Percentiles rank a stretch among this genome's conserved stretches.
Evolutionary conservation across 1,140 invertebrate species (phyloP).

Genomic region (Heterodera schachtii): DNA sequence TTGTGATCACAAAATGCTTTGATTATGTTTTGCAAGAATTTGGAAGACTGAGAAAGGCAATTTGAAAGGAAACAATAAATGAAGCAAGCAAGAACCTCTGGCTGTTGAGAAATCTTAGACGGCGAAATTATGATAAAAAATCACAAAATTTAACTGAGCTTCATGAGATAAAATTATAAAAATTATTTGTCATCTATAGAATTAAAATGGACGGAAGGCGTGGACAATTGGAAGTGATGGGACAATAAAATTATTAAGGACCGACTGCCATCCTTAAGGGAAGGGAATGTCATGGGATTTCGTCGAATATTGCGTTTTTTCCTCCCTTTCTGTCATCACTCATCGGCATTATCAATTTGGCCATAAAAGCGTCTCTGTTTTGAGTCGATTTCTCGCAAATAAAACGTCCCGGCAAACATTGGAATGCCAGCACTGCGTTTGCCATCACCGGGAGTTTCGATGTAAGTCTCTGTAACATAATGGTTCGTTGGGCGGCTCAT

Average conservation of each 20-base stretch:
- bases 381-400: slow-evolving; percentile 46
- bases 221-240: too few relatives aligned
- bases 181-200: neutral
- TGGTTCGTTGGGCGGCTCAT: too few relatives aligned
- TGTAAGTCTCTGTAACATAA: slow-evolving; percentile 7
- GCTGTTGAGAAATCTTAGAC: neutral
- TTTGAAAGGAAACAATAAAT: neutral
- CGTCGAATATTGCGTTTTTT: neutral
- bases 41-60: neutral
- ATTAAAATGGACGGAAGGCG: neutral
- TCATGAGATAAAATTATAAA: neutral
- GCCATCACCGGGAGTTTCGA: neutral
- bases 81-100: neutral
- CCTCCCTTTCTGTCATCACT: neutral
- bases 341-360: neutral
- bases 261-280: too few relatives aligned
- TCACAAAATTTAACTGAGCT: neutral
- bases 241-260: too few relatives aligned
- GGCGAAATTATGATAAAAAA: neutral
- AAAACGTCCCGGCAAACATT: slow-evolving; percentile 51
- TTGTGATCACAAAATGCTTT: neutral
- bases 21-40: neutral
- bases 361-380: slow-evolving; percentile 12
- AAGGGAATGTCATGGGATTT: neutral
- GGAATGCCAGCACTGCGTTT: slow-evolving; percentile 5